Percentiles rank a stretch among this genome's conserved stretches.
phyloP scores from a whole-genome alignment of 1,140 invertebrate species.

The Periplaneta americana region DNA sequence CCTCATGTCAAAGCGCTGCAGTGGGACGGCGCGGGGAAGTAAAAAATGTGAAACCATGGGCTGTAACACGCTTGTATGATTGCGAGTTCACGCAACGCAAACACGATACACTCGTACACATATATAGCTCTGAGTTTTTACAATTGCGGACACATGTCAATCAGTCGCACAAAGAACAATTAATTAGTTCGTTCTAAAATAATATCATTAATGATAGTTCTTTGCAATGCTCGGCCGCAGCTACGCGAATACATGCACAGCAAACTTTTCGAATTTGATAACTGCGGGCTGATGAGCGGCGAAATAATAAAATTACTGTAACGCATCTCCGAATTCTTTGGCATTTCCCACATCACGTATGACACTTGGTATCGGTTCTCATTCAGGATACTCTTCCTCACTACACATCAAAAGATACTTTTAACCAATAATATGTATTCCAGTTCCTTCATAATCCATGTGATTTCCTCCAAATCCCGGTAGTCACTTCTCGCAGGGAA shows the following conservation, averaged over 20 bases:
- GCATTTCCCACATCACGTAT: too few relatives aligned
- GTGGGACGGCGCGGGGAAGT: background rate
- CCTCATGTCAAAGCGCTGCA: slow-evolving; percentile 1
- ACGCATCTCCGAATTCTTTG: background rate
- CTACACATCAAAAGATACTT: too few relatives aligned
- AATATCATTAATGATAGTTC: background rate
- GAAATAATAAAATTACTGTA: background rate
- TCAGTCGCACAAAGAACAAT: background rate
- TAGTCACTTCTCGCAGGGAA: too few relatives aligned
- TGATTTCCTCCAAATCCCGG: too few relatives aligned
- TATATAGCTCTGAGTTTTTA: background rate
- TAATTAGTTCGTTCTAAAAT: background rate
- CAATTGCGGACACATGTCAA: background rate
- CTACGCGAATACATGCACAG: too few relatives aligned
- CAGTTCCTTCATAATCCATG: too few relatives aligned
- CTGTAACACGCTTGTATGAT: background rate
- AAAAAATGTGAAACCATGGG: background rate
- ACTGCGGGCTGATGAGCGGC: background rate
- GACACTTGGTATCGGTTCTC: too few relatives aligned
- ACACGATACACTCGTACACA: background rate
- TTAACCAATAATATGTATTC: too few relatives aligned
- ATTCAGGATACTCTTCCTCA: too few relatives aligned
- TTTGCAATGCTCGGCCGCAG: background rate
- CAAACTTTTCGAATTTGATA: background rate
- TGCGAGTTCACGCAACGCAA: background rate